Base-by-base conservation (phyloP, 2,888 invertebrate species). In the Laspeyria flexula region DNA sequence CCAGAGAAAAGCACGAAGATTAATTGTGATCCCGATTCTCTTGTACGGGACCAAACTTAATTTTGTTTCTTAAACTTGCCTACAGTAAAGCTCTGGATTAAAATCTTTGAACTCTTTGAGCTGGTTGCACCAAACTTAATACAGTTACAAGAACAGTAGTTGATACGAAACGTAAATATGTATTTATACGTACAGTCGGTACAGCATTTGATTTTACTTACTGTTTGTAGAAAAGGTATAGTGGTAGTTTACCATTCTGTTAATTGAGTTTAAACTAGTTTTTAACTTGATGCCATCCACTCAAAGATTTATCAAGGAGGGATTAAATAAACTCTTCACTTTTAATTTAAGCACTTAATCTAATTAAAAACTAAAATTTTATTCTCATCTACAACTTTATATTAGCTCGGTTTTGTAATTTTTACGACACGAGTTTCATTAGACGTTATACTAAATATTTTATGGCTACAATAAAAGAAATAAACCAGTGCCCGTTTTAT, bases 61-160 rank as follows among this genome's bases (percentile, higher is more conserved):
- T 86, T 88, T 85, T 78, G 82, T 85, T 86, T 86, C 85, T 85
- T 79, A 81, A 85, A 86, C 79, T 85, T 81, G 76, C 79, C 78
- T 72, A 74, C 73, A 75, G 80, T 73, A 80, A 79, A 81, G 81
- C 75, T 64, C 59, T 61, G 77, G 79, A 82, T 87, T 85, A 81
- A 79, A 76, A 76, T 74, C 74, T 71, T 73, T 72, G 60, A 85
- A 77, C 73, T 79, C 70, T 64, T 54, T 44, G 55, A 60, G 69
- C 60, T 61, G 49, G 54, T 55, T 55, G 57, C 45, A 67, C 50
- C 39, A 48, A 68, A 58, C 53, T 62, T 58, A 53, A 43, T 62
- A 48, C 33, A 52, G 54, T 46, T 45, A 43, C 41, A 61, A 55
- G 33, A 52, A 53, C 29, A 43, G 43, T 31, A 43, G 18, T 43